phyloP scores from a whole-genome alignment of 2,888 invertebrate species.

The Priapulus caudatus region DNA sequence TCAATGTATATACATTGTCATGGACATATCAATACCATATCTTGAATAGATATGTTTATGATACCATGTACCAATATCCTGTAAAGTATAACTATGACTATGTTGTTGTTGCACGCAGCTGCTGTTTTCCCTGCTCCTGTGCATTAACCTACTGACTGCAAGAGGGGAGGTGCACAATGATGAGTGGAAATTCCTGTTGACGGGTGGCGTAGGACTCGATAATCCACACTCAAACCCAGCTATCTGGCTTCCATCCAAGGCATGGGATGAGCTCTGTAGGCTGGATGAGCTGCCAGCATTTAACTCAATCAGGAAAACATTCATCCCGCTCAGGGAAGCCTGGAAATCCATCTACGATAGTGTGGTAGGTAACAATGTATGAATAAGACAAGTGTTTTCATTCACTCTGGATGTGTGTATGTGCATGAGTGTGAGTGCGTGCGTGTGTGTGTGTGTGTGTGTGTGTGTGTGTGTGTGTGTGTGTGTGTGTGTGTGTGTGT shows the following conservation, averaged over 20 bases:
- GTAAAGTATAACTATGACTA: too few species aligned
- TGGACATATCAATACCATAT: too few species aligned
- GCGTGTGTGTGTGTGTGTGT: too few species aligned
- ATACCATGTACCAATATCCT: too few species aligned
- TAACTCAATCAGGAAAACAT: constrained; percentile 34
- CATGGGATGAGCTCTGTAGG: constrained; percentile 47
- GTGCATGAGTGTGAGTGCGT: too few species aligned
- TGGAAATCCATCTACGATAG: constrained; percentile 57
- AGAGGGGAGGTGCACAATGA: constrained; percentile 41
- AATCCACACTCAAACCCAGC: constrained; percentile 65
- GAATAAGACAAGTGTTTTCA: too few species aligned
- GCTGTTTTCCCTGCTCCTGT: constrained; percentile 41
- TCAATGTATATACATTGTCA: too few species aligned
- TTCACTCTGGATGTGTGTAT: too few species aligned
- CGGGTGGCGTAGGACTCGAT: constrained; percentile 67
- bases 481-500: too few species aligned
- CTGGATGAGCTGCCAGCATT: constrained; percentile 35
- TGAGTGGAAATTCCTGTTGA: constrained; percentile 75
- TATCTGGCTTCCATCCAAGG: constrained; percentile 62
- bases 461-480: too few species aligned
- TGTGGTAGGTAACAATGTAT: constrained; percentile 47
- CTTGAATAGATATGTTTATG: too few species aligned
- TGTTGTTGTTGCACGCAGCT: too few species aligned
- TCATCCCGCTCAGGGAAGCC: constrained; percentile 33
- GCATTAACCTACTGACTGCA: constrained; percentile 40